Percentiles rank a stretch among this genome's conserved stretches.
Conservation (phyloP, 23 tunicate species). For the Trididemnum clinides region DNA sequence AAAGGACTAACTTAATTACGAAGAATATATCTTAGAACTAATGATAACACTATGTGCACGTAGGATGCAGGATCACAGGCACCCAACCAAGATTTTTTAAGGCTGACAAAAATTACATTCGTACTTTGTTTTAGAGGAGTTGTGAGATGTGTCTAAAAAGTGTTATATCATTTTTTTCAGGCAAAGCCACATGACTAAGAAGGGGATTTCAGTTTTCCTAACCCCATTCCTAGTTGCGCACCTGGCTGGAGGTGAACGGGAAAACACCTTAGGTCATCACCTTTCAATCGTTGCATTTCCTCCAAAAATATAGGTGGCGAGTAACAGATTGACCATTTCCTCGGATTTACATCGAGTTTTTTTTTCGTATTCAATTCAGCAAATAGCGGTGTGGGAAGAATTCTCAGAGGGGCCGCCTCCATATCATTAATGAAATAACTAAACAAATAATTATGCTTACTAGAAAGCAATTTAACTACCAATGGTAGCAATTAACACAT, state of each 20-base stretch:
- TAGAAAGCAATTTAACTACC: not conserved
- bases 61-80: too few species aligned
- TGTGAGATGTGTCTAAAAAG: too few species aligned
- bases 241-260: not conserved
- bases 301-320: constrained; percentile 9
- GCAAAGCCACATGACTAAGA: too few species aligned
- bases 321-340: constrained; percentile 16
- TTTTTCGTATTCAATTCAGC: not conserved
- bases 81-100: too few species aligned
- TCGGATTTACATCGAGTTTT: not conserved
- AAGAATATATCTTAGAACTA: too few species aligned
- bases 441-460: not conserved
- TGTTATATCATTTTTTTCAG: too few species aligned
- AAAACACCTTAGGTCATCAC: not conserved
- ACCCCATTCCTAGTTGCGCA: not conserved
- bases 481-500: too few species aligned
- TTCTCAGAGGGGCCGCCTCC: not conserved
- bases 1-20: too few species aligned
- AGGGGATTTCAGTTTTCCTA: too few species aligned
- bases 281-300: constrained; percentile 8
- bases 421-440: constrained; percentile 17
- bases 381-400: constrained; percentile 36
- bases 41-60: too few species aligned
- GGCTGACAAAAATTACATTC: too few species aligned
- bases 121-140: too few species aligned